phyloP scores from a whole-genome alignment of 2,888 invertebrate species.

The Neria commutata region DNA sequence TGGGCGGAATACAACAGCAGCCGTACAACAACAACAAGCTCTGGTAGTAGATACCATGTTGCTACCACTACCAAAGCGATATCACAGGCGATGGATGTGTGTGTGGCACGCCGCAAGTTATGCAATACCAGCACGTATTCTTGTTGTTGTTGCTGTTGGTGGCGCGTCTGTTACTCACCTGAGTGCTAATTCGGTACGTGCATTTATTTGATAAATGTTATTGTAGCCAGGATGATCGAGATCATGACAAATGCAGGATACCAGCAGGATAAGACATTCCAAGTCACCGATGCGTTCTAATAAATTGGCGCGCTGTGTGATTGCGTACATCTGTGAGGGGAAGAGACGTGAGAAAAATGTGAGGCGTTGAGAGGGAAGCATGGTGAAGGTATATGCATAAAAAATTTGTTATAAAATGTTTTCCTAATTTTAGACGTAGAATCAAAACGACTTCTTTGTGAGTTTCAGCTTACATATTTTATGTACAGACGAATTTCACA shows the following conservation, averaged over 20 bases:
- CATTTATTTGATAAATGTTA: slow-evolving; percentile 83
- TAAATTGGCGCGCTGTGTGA: slow-evolving; percentile 75
- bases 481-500: too few species aligned
- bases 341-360: too few species aligned
- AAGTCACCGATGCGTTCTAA: slow-evolving; percentile 73
- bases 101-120: not conserved
- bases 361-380: not conserved
- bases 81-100: not conserved
- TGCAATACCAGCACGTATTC: not conserved
- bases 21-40: too few species aligned
- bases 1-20: too few species aligned
- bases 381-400: not conserved
- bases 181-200: slow-evolving; percentile 80
- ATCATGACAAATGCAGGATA: slow-evolving; percentile 82
- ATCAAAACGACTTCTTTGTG: too few species aligned
- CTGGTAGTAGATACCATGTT: too few species aligned
- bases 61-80: too few species aligned
- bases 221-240: slow-evolving; percentile 80
- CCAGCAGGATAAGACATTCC: slow-evolving; percentile 77
- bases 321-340: slow-evolving; percentile 75
- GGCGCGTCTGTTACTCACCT: slow-evolving; percentile 58
- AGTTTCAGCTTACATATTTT: too few species aligned
- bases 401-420: not conserved
- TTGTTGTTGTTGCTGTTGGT: not conserved
- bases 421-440: too few species aligned